These are phyloP conservation scores for Origma solitaria DNA, from an alignment of 2,113 vertebrate species.

Conservation along the genomic window DNA sequence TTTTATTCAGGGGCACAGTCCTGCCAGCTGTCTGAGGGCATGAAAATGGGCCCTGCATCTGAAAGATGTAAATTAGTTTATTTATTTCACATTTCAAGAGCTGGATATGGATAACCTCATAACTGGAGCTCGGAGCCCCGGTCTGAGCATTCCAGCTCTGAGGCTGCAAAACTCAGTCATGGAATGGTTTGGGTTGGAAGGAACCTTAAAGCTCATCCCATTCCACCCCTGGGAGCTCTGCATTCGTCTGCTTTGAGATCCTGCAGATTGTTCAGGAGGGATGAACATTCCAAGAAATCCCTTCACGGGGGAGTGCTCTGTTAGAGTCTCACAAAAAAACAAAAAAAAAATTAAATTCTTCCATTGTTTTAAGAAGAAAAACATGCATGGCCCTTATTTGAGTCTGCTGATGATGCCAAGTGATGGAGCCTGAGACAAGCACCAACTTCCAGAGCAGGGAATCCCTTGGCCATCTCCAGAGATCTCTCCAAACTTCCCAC, in stretches of 20 bases:
- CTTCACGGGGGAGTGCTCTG: background rate
- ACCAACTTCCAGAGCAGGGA: background rate
- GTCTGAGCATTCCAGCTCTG: accelerated
- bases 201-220: background rate
- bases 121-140: background rate
- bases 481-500: background rate
- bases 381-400: background rate
- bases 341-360: background rate
- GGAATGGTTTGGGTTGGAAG: background rate
- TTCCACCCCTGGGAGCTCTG: background rate
- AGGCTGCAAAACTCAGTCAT: accelerated
- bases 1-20: background rate
- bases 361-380: background rate
- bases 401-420: background rate
- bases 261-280: background rate
- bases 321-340: background rate
- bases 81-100: background rate
- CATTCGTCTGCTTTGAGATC: background rate
- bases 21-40: background rate
- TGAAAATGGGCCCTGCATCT: background rate
- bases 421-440: accelerated
- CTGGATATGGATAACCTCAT: accelerated
- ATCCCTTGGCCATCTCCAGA: background rate
- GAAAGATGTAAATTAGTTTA: background rate
- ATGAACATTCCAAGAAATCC: background rate